Evolutionary conservation across 2,888 invertebrate species (phyloP).

Genomic region (Anarsia innoxiella): DNA sequence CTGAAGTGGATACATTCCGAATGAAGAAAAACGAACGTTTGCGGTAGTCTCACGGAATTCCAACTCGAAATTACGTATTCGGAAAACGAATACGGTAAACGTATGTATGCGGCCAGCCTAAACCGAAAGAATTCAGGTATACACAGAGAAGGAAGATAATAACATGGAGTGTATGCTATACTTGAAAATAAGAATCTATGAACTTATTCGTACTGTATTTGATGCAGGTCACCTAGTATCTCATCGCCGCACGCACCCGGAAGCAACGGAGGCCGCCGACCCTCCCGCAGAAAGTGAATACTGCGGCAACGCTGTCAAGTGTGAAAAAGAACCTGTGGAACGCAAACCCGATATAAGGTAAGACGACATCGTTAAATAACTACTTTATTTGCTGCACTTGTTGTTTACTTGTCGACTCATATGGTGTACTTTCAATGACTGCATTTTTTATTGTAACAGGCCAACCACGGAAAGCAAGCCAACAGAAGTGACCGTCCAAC

Average conservation of each 20-base stretch:
- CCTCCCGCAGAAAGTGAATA: conserved; percentile 43
- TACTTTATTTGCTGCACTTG: neutral
- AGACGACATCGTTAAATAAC: conserved; percentile 1
- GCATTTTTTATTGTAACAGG: neutral
- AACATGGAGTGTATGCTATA: too few species aligned
- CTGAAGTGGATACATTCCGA: too few species aligned
- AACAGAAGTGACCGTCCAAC: conserved; percentile 39
- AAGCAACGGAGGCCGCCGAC: conserved; percentile 58
- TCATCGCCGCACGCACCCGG: conserved; percentile 84
- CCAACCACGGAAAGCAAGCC: conserved; percentile 21
- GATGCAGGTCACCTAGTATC: conserved; percentile 83
- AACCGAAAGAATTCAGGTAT: too few species aligned
- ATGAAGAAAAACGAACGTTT: too few species aligned
- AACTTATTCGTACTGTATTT: too few species aligned
- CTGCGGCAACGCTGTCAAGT: conserved; percentile 48
- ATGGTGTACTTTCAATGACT: too few species aligned
- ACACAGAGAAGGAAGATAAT: too few species aligned
- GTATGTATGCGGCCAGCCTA: too few species aligned
- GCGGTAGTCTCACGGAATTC: too few species aligned
- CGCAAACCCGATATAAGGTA: conserved; percentile 53
- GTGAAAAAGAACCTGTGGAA: conserved; percentile 46
- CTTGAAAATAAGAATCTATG: too few species aligned
- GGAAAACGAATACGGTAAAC: too few species aligned
- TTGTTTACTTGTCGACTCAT: neutral
- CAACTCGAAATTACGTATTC: too few species aligned